phyloP scores from a whole-genome alignment of 2,113 vertebrate genomes.

The Morone saxatilis region DNA sequence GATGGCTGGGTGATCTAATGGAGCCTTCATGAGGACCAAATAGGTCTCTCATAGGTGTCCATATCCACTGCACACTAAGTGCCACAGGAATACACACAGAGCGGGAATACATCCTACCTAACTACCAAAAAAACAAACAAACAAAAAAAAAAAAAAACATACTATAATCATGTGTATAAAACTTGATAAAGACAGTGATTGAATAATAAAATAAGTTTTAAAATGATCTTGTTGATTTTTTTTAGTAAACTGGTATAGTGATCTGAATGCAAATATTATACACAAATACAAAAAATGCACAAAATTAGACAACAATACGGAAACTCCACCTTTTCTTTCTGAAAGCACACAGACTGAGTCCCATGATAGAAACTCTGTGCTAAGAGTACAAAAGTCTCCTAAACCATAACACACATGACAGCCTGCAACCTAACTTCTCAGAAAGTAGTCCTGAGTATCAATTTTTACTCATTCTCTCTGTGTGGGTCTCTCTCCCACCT shows the following conservation, averaged over 20 bases:
- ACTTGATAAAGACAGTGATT: background rate
- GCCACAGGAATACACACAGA: constrained; percentile 11
- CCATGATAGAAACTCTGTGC: constrained; percentile 43
- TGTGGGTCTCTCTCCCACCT: constrained; percentile 60
- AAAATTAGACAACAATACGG: background rate
- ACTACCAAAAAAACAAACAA: background rate
- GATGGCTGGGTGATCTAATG: constrained; percentile 51
- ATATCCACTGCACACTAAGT: constrained; percentile 28
- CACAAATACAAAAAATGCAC: background rate
- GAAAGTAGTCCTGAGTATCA: constrained; percentile 72
- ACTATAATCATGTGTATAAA: background rate
- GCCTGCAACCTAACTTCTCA: constrained; percentile 70
- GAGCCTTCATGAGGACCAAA: constrained; percentile 48
- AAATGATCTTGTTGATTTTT: background rate
- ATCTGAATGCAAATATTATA: constrained; percentile 9
- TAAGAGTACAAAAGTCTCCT: constrained; percentile 64
- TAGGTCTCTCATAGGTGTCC: constrained; percentile 39
- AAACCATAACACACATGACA: constrained; percentile 70
- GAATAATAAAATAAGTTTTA: background rate
- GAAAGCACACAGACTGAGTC: constrained; percentile 24
- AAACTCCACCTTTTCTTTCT: background rate
- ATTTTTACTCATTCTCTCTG: constrained; percentile 63
- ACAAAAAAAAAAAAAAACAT: too few species aligned
- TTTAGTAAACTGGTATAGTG: background rate
- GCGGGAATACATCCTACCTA: background rate